A percentile compares a stretch with the other conserved stretches of the same genome.
phyloP scores from a whole-genome alignment of 2,113 vertebrate genomes.

The Nyctereutes procyonoides region DNA sequence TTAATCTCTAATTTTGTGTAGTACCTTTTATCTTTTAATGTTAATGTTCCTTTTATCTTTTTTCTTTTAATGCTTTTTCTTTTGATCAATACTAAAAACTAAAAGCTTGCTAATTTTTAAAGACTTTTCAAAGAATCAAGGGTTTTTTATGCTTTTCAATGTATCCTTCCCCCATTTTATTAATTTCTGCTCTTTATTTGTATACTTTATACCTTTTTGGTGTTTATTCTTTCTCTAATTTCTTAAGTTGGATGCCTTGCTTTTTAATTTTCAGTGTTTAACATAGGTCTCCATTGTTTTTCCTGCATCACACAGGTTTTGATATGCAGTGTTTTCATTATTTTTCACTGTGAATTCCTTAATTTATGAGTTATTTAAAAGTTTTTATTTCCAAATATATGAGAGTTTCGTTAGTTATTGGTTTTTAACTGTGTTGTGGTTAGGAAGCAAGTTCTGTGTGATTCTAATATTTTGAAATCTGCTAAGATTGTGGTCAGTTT shows the following conservation, averaged over 20 bases:
- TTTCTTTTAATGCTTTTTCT: background rate
- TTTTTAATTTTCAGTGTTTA: slow-evolving; percentile 45
- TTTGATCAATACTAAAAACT: slow-evolving; percentile 12
- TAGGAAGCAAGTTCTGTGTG: background rate
- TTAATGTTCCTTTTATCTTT: background rate
- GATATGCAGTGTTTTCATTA: background rate
- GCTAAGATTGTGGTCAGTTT: background rate
- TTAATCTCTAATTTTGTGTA: slow-evolving; percentile 43
- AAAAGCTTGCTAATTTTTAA: background rate
- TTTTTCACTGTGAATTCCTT: background rate
- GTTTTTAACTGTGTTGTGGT: slow-evolving; percentile 26
- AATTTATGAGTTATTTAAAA: slow-evolving; percentile 36
- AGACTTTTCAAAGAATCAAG: background rate
- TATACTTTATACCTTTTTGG: background rate
- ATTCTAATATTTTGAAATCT: background rate
- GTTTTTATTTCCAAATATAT: slow-evolving; percentile 1
- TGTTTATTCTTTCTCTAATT: background rate
- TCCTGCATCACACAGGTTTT: background rate
- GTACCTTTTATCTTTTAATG: background rate
- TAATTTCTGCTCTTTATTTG: slow-evolving; percentile 38
- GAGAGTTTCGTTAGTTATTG: background rate
- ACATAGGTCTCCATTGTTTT: background rate
- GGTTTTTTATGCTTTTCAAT: background rate
- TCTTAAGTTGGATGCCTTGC: background rate
- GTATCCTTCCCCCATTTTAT: background rate